A percentile compares a stretch with the other conserved stretches of the same genome.
Conservation (phyloP, 2,888 invertebrate genomes). For the Hylaea fasciaria region DNA sequence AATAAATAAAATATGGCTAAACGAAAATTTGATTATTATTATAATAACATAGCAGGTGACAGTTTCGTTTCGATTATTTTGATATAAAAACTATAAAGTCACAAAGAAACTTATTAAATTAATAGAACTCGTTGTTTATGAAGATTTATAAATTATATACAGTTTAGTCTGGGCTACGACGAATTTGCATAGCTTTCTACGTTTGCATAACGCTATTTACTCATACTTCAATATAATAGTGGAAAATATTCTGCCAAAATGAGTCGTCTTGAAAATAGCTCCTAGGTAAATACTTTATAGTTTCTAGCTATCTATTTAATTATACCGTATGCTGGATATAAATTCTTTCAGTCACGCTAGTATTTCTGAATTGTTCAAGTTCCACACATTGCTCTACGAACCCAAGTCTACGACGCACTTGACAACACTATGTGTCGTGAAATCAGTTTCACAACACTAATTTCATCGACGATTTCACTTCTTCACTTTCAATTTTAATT, state of each 20-base stretch:
- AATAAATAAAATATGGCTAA: conserved; percentile 9
- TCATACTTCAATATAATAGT: conserved; percentile 11
- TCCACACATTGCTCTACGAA: too few relatives aligned
- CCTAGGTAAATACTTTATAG: neutral
- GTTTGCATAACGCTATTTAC: conserved; percentile 26
- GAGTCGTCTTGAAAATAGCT: neutral
- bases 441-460: too few relatives aligned
- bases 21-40: conserved; percentile 17
- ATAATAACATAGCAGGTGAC: conserved; percentile 20
- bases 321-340: too few relatives aligned
- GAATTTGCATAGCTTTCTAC: conserved; percentile 39
- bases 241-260: conserved; percentile 4
- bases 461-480: too few relatives aligned
- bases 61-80: conserved; percentile 24
- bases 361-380: too few relatives aligned
- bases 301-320: too few relatives aligned
- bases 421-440: too few relatives aligned
- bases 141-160: conserved; percentile 40
- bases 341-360: too few relatives aligned
- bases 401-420: too few relatives aligned
- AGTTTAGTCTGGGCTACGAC: conserved; percentile 23
- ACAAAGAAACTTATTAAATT: conserved; percentile 34
- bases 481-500: too few relatives aligned
- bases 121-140: conserved; percentile 24
- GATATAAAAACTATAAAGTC: conserved; percentile 17